Conservation (phyloP, 2,113 vertebrate genomes). For the Sardina pilchardus region DNA sequence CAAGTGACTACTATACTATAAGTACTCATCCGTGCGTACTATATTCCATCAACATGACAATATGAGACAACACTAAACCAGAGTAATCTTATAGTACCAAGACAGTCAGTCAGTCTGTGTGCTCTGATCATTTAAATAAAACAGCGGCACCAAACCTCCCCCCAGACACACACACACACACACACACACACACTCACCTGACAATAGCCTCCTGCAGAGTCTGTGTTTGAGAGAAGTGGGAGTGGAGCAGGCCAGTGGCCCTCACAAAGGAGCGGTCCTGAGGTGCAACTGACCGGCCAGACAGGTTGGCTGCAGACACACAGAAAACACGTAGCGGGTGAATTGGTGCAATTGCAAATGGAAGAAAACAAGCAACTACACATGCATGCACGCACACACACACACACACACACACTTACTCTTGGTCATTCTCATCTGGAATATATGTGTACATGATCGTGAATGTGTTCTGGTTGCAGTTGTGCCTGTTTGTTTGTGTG, state of each 20-base stretch:
- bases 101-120: not conserved
- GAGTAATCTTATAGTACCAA: not conserved
- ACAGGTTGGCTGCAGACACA: slow-evolving; percentile 79
- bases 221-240: slow-evolving; percentile 79
- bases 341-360: not conserved
- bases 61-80: not conserved
- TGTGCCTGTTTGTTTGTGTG: too few relatives aligned
- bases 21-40: too few relatives aligned
- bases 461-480: too few relatives aligned
- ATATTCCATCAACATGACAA: not conserved
- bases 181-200: slow-evolving; percentile 73
- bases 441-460: too few relatives aligned
- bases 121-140: not conserved
- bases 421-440: too few relatives aligned
- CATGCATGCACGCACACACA: slow-evolving; percentile 48
- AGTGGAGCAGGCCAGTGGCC: slow-evolving; percentile 82
- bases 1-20: too few relatives aligned
- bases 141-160: slow-evolving; percentile 2
- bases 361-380: slow-evolving; percentile 40
- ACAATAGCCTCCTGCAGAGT: slow-evolving; percentile 82
- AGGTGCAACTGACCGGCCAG: slow-evolving; percentile 56
- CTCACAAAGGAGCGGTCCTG: slow-evolving; percentile 82
- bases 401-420: slow-evolving; percentile 32
- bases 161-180: not conserved
- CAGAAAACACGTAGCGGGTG: not conserved